Percentiles rank a stretch among this genome's conserved stretches.
Conservation (phyloP, 2,888 invertebrate genomes). For the Ceraclea dissimilis region DNA sequence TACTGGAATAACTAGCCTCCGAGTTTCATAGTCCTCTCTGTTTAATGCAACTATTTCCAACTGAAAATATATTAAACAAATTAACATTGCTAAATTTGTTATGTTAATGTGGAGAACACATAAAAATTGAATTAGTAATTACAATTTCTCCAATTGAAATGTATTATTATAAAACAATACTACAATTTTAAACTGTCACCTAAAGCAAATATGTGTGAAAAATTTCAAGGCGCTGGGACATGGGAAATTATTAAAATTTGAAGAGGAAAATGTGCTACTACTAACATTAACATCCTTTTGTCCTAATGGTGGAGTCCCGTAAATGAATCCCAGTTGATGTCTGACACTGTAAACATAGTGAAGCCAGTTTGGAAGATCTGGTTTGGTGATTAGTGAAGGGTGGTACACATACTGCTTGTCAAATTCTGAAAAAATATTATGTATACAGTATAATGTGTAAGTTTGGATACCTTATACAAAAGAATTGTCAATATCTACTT, state of each 20-base stretch:
- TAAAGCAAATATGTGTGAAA: too few species aligned
- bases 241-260: too few species aligned
- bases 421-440: conserved; percentile 39
- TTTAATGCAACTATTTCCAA: conserved; percentile 73
- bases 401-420: conserved; percentile 63
- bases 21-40: conserved; percentile 69
- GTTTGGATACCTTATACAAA: not conserved
- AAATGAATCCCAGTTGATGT: conserved; percentile 72
- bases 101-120: too few species aligned
- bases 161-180: too few species aligned
- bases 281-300: conserved; percentile 42
- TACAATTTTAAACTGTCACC: too few species aligned
- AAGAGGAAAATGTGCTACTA: too few species aligned
- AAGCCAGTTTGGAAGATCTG: conserved; percentile 82
- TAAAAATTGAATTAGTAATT: not conserved
- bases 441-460: too few species aligned
- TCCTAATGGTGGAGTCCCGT: conserved; percentile 71
- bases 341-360: conserved; percentile 74
- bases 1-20: conserved; percentile 54
- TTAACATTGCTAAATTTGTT: not conserved
- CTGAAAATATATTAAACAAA: conserved; percentile 33
- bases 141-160: not conserved
- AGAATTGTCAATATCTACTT: too few species aligned
- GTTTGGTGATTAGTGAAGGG: conserved; percentile 65
- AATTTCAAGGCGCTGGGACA: too few species aligned